These are phyloP conservation scores for Leptinotarsa texana DNA, from an alignment of 1,140 invertebrate genomes.

Conservation along the genomic window DNA sequence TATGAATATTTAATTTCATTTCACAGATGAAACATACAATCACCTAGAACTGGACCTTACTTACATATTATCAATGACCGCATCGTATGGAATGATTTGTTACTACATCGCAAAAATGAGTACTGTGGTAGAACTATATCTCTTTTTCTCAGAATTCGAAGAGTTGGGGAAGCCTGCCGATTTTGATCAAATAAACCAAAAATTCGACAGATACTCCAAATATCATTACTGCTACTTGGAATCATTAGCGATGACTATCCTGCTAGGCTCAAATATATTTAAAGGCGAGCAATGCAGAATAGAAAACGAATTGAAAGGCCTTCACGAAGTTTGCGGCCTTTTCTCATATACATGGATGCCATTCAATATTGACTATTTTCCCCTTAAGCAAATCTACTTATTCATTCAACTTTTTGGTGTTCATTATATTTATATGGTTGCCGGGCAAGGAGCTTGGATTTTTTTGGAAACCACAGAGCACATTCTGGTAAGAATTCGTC, in stretches of 20 bases:
- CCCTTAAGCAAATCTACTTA: conserved; percentile 23
- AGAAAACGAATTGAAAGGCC: conserved; percentile 11
- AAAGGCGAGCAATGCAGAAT: conserved; percentile 6
- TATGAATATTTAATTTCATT: not conserved
- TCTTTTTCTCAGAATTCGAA: conserved; percentile 23
- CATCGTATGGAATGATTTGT: not conserved
- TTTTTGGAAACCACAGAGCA: conserved; percentile 24
- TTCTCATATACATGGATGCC: conserved; percentile 27
- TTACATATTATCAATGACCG: not conserved
- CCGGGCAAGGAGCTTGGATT: conserved; percentile 21
- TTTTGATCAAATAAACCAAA: conserved; percentile 22
- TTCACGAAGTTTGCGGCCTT: conserved; percentile 27
- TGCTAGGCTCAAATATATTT: conserved; percentile 4
- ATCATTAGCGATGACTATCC: not conserved
- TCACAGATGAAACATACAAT: not conserved
- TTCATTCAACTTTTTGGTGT: conserved; percentile 17
- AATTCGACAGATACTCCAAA: not conserved
- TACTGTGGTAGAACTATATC: not conserved
- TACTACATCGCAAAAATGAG: not conserved
- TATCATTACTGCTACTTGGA: conserved; percentile 18
- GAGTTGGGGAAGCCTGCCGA: conserved; percentile 21
- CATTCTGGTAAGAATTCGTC: conserved; percentile 18
- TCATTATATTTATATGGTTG: conserved; percentile 17
- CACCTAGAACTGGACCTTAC: conserved; percentile 12
- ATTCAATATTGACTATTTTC: conserved; percentile 31